Evolutionary conservation across 2,888 invertebrate genomes (phyloP), one percentile per base, ranked within the genome.

Genomic region (Tipula lateralis): DNA sequence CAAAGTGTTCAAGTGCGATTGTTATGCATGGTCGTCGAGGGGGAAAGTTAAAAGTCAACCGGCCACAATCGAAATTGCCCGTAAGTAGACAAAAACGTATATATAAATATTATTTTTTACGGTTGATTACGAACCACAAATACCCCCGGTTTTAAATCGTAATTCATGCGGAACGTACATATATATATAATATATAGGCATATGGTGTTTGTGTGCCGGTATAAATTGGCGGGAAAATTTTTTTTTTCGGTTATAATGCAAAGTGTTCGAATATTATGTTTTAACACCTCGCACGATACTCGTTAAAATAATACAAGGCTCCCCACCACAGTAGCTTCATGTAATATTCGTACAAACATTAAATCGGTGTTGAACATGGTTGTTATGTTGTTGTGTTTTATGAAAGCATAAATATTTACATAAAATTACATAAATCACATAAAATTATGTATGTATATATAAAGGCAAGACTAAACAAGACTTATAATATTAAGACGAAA

Each of bases 1-100:
- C 19, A 94, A 94, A 87, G 96, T 96, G 84, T 97, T 96, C 89
- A 96, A 96, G 88, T 99, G 99, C 90, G 96, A 97, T 87, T 99
- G 99, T 89, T 94, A 95, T 87, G 98, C 99, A 0, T 97, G 97
- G 95, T 95, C 96, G 83, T 95, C 96, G 86, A 92, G 95, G 84
- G 96, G 96, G 6, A 94, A 95, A 86, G 95, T 96, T 87, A 94
- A 94, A 88, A 98, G 97, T 89, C 96, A 96, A 88, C 93, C 95
- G 0, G 98, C 97, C 39, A 93, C 93, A 81, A 94, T 99, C 85
- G 96, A 96, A 90, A 93, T 97, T 87, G 98, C 99, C 88, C 97
- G 99, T 99, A 91, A 98, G 98, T 97, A 66, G n/a, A n/a, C 24
- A 66, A 66, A 66, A 12, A 66, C n/a, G n/a, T n/a, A n/a, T n/a